A percentile compares a stretch with the other conserved stretches of the same genome.
Evolutionary conservation across 2,113 vertebrate genomes (phyloP).

Genomic region (Rhinopomastus cyanomelas): DNA sequence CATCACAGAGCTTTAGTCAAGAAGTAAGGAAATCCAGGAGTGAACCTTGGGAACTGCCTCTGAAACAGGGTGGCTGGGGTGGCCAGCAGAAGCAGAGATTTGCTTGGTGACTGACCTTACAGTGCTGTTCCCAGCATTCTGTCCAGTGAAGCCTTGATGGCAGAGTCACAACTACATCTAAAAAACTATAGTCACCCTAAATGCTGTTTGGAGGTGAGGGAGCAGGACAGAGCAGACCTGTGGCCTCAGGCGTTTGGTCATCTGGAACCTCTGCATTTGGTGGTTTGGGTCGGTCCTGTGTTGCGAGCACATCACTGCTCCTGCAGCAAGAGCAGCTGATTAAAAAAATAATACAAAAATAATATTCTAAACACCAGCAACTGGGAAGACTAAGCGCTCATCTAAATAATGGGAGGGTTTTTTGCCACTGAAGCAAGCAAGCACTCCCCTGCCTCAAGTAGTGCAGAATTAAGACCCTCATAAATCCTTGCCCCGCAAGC

Average conservation of each 20-base stretch:
- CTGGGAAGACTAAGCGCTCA: neutral
- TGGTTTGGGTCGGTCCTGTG: neutral
- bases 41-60: neutral
- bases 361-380: neutral
- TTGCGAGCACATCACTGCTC: neutral
- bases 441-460: neutral
- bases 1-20: neutral
- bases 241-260: neutral
- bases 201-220: neutral
- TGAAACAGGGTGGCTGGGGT: neutral
- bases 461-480: constrained; percentile 34
- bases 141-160: rapidly evolving
- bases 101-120: neutral
- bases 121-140: neutral
- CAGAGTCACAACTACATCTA: neutral
- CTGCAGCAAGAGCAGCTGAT: neutral
- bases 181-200: neutral
- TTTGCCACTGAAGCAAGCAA: neutral
- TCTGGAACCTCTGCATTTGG: neutral
- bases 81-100: neutral
- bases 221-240: neutral
- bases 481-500: constrained; percentile 47
- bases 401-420: neutral
- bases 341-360: neutral
- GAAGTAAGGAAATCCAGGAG: neutral